phyloP scores from a whole-genome alignment of 2,888 invertebrate species.

The Cosmia trapezina region DNA sequence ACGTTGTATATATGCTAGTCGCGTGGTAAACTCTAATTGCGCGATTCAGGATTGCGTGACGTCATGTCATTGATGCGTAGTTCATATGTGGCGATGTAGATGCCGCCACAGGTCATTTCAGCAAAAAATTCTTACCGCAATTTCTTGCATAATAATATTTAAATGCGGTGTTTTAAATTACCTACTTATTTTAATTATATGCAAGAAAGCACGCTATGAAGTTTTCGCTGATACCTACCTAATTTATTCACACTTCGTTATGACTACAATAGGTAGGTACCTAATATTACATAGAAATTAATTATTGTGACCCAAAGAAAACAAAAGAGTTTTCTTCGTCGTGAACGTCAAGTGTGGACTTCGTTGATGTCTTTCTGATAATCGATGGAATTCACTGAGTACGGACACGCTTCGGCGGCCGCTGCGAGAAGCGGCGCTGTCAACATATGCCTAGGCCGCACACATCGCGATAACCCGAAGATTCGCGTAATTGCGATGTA shows the following conservation, averaged over 20 bases:
- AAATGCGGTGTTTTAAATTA: constrained; percentile 7
- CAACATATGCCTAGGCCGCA: neutral
- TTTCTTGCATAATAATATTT: constrained; percentile 9
- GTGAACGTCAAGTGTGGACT: neutral
- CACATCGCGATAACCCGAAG: no score
- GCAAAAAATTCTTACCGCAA: neutral
- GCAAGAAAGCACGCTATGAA: neutral
- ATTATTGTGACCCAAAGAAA: neutral
- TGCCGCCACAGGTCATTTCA: neutral
- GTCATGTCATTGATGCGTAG: no score
- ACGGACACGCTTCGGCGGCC: neutral
- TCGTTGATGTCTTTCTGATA: neutral
- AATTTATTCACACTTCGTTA: neutral
- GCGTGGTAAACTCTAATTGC: no score
- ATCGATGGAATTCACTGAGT: neutral
- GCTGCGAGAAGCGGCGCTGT: neutral
- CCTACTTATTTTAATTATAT: no score
- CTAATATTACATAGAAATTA: neutral
- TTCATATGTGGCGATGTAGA: no score
- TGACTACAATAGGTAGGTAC: neutral
- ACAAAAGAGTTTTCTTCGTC: neutral
- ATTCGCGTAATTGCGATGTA: no score
- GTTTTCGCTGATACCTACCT: neutral
- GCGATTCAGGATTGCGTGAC: no score
- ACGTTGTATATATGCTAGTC: no score